These are phyloP conservation scores for Aleadryas rufinucha DNA, from an alignment of 2,113 vertebrate species.

Conservation along the genomic window DNA sequence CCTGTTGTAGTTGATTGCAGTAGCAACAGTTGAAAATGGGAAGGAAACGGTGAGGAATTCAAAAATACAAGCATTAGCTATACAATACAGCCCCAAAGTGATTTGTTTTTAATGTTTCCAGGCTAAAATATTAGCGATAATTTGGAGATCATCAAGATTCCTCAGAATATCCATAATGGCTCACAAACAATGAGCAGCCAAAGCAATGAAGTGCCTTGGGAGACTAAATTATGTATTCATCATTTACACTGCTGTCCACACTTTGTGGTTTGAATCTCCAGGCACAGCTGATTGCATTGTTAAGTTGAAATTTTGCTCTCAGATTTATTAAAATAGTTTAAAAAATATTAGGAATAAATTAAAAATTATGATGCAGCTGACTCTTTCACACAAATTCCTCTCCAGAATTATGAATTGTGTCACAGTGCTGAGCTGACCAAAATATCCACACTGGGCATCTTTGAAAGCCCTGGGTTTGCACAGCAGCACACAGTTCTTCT, in stretches of 20 bases:
- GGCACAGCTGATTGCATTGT: neutral
- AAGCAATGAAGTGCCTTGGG: neutral
- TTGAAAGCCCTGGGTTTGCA: neutral
- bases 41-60: neutral
- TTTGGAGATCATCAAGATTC: constrained; percentile 13
- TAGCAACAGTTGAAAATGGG: neutral
- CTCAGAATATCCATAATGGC: neutral
- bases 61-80: neutral
- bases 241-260: constrained; percentile 7
- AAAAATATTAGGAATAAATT: neutral
- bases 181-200: constrained; percentile 4
- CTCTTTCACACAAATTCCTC: neutral
- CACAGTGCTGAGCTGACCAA: neutral
- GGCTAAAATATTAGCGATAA: neutral
- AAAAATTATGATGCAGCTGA: neutral
- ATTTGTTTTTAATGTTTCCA: neutral
- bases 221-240: neutral
- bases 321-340: neutral
- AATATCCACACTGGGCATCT: neutral
- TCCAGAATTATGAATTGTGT: neutral
- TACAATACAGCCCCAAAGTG: neutral
- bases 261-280: neutral
- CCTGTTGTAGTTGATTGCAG: neutral
- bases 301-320: neutral
- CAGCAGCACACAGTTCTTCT: neutral